Base-by-base conservation (phyloP, 2,797 vertebrate species). In the Xenops minutus region DNA sequence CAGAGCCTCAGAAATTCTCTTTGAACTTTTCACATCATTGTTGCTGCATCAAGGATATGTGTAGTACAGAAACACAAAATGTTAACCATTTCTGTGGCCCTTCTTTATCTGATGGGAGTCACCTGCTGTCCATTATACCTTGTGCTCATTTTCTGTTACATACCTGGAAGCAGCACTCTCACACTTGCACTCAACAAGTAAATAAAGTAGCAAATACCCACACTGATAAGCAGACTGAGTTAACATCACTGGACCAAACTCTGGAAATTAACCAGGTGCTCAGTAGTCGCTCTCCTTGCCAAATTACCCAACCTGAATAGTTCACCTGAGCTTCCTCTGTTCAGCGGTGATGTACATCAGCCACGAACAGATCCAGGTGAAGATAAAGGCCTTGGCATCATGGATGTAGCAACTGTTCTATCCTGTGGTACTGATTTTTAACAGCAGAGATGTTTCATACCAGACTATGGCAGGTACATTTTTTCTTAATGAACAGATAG, bases 371-470 rank as follows among this genome's bases (percentile, higher is more conserved):
- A n/a, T 19, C 4, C 43, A n/a, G n/a, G 12, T 27, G 48, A 43
- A 32, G 23, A 56, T 1, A n/a, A 48, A 44, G 39, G 54, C 43
- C 62, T 0, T 8, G 48, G 36, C 24, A 75, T 14, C 0, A 0
- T 1, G 11, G 7, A 7, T 7, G 19, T 3, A 68, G 59, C 46
- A 61, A 61, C 27, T 9, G 18, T 11, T 27, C 17, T 37, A 37
- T 36, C n/a, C 64, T 27, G 1, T 6, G 32, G 59, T 37, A 27
- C 22, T 21, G 7, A 22, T 17, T 39, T 76, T 80, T 64, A 78
- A 62, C 43, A 74, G 41, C 26, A 80, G 19, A 41, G 52, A 27
- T 8, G 16, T 20, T 64, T 55, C 59, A 12, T 17, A 72, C 19
- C 36, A 75, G 36, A 74, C 30, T 18, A 29, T 0, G 23, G n/a